A percentile compares a stretch with the other conserved stretches of the same genome.
Conservation (phyloP, 2,888 invertebrate species). For the Rhingia rostrata region DNA sequence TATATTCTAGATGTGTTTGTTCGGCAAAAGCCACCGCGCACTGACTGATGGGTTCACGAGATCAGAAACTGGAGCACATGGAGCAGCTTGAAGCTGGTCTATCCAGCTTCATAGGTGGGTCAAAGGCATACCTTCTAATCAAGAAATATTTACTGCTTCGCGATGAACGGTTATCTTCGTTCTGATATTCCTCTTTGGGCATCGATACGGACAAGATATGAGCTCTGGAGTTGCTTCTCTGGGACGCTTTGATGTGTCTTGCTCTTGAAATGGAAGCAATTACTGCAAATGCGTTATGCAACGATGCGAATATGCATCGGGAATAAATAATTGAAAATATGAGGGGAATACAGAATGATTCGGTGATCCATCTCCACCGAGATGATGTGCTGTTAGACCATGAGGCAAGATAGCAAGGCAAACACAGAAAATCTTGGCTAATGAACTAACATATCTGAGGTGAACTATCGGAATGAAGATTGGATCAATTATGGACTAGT, state of each 20-base stretch:
- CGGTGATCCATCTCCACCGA: neutral
- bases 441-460: conserved; percentile 43
- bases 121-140: conserved; percentile 79
- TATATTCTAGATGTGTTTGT: conserved; percentile 18
- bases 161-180: conserved; percentile 41
- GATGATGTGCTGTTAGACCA: neutral
- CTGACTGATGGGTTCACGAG: conserved; percentile 65
- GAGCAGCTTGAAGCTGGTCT: conserved; percentile 49
- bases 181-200: conserved; percentile 20
- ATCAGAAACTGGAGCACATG: conserved; percentile 70
- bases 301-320: conserved; percentile 58
- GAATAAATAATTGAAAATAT: conserved; percentile 68
- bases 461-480: conserved; percentile 54
- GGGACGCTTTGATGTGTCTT: neutral
- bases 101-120: conserved; percentile 80
- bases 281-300: conserved; percentile 64
- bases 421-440: conserved; percentile 21
- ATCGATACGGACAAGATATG: neutral
- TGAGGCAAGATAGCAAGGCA: too few species aligned
- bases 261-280: conserved; percentile 42
- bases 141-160: conserved; percentile 60
- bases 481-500: conserved; percentile 38
- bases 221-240: neutral
- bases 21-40: conserved; percentile 16
- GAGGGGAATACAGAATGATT: conserved; percentile 25